These are phyloP conservation scores for Leptinotarsa haldemani DNA, from an alignment of 2,888 invertebrate species.

Conservation along the genomic window DNA sequence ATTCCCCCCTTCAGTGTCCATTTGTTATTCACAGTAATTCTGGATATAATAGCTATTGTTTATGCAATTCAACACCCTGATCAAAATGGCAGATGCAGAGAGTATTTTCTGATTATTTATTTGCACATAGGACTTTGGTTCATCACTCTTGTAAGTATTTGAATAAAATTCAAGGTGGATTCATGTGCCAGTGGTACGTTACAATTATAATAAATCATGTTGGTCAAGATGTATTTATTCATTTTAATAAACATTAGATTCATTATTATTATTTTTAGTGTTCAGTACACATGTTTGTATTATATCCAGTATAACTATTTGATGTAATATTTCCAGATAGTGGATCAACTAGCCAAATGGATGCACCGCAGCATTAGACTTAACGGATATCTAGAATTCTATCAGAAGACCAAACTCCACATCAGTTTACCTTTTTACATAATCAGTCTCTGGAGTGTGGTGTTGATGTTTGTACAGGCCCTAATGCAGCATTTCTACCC, in stretches of 20 bases:
- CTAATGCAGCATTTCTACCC: slow-evolving; percentile 71
- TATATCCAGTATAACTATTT: neutral
- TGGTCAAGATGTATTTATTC: no score
- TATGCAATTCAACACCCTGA: slow-evolving; percentile 62
- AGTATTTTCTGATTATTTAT: slow-evolving; percentile 72
- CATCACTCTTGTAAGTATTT: slow-evolving; percentile 68
- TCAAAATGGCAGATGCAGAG: slow-evolving; percentile 67
- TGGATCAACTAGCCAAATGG: slow-evolving; percentile 71
- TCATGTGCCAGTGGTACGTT: no score
- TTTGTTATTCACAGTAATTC: slow-evolving; percentile 56
- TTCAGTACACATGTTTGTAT: no score
- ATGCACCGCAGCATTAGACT: slow-evolving; percentile 73
- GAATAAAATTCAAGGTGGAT: no score
- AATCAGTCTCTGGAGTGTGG: slow-evolving; percentile 73
- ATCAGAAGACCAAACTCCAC: slow-evolving; percentile 71
- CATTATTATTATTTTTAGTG: no score
- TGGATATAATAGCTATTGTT: slow-evolving; percentile 62
- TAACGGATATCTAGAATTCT: slow-evolving; percentile 77
- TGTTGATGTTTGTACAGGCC: slow-evolving; percentile 69
- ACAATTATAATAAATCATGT: no score
- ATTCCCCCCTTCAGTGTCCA: slow-evolving; percentile 59
- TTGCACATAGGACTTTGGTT: slow-evolving; percentile 71
- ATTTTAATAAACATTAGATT: no score
- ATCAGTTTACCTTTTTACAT: slow-evolving; percentile 73
- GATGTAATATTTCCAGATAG: slow-evolving; percentile 63